Percentiles rank a stretch among this genome's conserved stretches.
Evolutionary conservation across 2,797 vertebrate genomes (phyloP).

Genomic region (Myoxocephalus aenaeus): DNA sequence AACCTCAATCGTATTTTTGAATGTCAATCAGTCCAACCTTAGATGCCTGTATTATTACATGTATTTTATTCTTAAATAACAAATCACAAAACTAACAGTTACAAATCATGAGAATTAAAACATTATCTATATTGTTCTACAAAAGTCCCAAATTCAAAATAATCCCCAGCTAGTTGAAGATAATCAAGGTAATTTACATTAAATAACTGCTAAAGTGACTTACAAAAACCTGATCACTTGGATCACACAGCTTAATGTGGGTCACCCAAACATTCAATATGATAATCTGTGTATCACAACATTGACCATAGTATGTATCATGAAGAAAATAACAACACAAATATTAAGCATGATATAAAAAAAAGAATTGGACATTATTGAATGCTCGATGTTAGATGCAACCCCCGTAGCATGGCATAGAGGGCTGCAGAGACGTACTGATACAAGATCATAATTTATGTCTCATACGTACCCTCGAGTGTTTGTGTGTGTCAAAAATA

Average conservation of each 20-base stretch:
- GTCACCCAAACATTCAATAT: background rate
- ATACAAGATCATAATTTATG: constrained; percentile 45
- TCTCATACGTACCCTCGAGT: constrained; percentile 24
- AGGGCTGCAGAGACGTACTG: constrained; percentile 31
- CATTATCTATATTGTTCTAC: constrained; percentile 12
- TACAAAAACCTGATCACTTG: constrained; percentile 8
- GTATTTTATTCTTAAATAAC: background rate
- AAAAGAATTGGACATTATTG: background rate
- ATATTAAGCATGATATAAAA: background rate
- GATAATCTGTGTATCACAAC: background rate
- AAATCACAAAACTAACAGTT: constrained; percentile 13
- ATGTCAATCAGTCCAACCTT: background rate
- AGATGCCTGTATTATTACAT: background rate
- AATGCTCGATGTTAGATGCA: background rate
- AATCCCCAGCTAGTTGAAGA: background rate
- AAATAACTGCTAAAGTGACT: background rate
- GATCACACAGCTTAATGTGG: constrained; percentile 15
- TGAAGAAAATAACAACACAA: background rate
- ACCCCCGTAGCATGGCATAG: background rate
- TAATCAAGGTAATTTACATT: constrained; percentile 12
- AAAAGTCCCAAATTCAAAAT: constrained; percentile 30
- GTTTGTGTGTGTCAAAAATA: constrained; percentile 55
- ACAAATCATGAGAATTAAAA: background rate
- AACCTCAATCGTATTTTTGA: background rate
- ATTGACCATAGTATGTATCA: background rate